Base-by-base conservation (phyloP, 2,113 vertebrate genomes). In the Albula glossodonta region DNA sequence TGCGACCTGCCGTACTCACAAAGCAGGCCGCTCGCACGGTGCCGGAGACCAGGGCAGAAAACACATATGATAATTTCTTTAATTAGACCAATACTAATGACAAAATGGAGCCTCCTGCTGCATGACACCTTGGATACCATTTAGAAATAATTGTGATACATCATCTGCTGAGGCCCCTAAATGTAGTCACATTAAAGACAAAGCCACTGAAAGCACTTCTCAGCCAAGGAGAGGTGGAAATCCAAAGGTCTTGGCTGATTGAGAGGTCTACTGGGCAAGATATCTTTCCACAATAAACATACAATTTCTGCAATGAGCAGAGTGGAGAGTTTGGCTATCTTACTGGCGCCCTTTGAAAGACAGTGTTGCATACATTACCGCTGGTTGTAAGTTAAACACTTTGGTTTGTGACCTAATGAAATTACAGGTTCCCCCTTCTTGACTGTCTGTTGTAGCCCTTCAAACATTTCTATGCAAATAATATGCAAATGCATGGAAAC, bases 401-500 rank as follows among this genome's bases (percentile, higher is more conserved):
- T 90, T 87, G 90, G 88, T 89, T 86, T 89, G 90, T 92, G 92
- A 91, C 92, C 91, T 90, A 90, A 90, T 90, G 87, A 92, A 92
- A 92, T 92, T 90, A 90, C 90, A 88, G 88, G 87, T 88, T 89
- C 84, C 88, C 91, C 88, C 81, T 89, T 90, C 87, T 87, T 86
- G 85, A 87, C 88, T 90, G 88, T 86, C 86, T 89, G 88, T 86
- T 83, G 49, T 90, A 88, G 89, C 91, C 89, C 92, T 86, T 84
- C 88, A 83, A 93, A 90, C 91, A 91, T 91, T 92, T 87, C 87
- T 94, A 93, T 95, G 94, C 91, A 92, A 95, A 95, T 94, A 87
- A 88, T 88, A 94, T 95, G 94, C 90, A 94, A 95, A 95, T 95
- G 77, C 86, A 89, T 87, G 90, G 93, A 93, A 94, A 92, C 87